Evolutionary conservation across 2,888 invertebrate genomes (phyloP), one percentile per base, ranked within the genome.

Genomic region (Drosophila fulvimacula): DNA sequence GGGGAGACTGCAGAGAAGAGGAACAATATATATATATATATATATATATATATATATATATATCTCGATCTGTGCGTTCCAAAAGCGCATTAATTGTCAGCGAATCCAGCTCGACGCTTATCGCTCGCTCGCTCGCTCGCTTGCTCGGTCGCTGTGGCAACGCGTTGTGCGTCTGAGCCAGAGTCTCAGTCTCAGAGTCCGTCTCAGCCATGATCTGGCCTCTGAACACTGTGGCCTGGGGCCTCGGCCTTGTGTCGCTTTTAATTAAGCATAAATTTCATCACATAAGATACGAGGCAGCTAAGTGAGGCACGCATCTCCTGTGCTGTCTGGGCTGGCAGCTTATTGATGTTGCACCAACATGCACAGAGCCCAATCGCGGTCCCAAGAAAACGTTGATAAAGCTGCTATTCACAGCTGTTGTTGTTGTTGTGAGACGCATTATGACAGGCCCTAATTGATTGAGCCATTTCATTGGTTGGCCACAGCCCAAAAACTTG

Each of bases 231-330:
- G 52, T 34, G 19, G 39, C 30, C 30, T 15, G 39, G 17, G 68
- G 48, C 53, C 15, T 66, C 24, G 38, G 78, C 73, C 64, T 76
- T 84, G 82, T 91, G 90, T 90, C 91, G 85, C 82, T 91, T 90
- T 90, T 90, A 90, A 90, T 90, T 90, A 90, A 88, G 91, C 90
- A 90, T 91, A 91, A 90, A 90, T 90, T 91, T 91, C 90, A 89
- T 90, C 91, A 88, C 85, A 79, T 79, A 79, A 90, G 90, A 90
- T 91, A 89, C 82, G 85, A 89, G 74, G 65, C 69, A 56, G 72
- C 52, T 32, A 68, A 81, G 67, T 73, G 69, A 65, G 81, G 84
- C 89, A 83, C 83, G 89, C 89, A 83, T 87, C 67, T 73, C 76
- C 52, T 27, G 48, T 9, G 46, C 52, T 42, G 32, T 38, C 58